These are phyloP conservation scores for Salvelinus sp. DNA, from an alignment of 2,113 vertebrate species.

Conservation along the genomic window DNA sequence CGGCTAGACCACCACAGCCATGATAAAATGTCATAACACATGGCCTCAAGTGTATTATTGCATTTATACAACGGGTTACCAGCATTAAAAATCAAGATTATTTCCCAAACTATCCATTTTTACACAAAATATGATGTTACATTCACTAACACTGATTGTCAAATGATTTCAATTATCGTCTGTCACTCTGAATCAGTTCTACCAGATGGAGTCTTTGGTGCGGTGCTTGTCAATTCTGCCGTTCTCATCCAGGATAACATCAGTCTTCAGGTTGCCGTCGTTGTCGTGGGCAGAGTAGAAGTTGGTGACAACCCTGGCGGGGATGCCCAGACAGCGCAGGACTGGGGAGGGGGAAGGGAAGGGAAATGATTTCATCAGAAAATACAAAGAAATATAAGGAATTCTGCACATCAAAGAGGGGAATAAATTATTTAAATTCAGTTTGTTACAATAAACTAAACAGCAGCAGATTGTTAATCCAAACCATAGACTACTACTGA, in stretches of 20 bases:
- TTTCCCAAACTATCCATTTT: no score
- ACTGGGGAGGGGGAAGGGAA: constrained; percentile 67
- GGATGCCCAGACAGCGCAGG: constrained; percentile 91
- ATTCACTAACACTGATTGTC: no score
- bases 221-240: constrained; percentile 79
- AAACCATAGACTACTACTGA: no score
- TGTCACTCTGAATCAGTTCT: constrained; percentile 20
- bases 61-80: no score
- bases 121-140: no score
- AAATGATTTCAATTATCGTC: not conserved
- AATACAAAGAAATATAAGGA: not conserved
- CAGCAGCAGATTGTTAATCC: constrained; percentile 64
- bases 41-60: no score
- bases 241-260: constrained; percentile 85
- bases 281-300: constrained; percentile 95
- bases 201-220: constrained; percentile 93
- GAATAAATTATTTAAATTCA: no score
- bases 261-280: constrained; percentile 86
- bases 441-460: no score
- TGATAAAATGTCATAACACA: no score
- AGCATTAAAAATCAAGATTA: no score
- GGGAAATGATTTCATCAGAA: not conserved
- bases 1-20: no score
- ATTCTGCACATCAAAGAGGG: no score
- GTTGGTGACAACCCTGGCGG: constrained; percentile 87